Evolutionary conservation across 2,888 invertebrate species (phyloP), one percentile per base, ranked within the genome.

Genomic region (Lymantria dispar): DNA sequence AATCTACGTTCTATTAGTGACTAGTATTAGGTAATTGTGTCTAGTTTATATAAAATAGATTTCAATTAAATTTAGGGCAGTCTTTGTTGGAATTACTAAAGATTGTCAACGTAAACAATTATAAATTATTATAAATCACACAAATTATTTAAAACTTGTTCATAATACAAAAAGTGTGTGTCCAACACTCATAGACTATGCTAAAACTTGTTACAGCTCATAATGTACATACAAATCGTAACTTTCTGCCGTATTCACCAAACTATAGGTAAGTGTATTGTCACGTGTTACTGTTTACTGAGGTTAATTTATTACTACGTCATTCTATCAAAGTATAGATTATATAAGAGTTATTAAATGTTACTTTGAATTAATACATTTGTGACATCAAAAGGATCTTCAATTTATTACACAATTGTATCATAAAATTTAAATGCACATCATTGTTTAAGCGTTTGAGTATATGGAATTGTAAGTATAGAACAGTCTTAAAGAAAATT

Each of bases 1-100:
- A 56, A 70, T 65, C 84, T 85, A 78, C 65, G 48, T 60, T 50
- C 64, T 59, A 62, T 66, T 80, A 78, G 82, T 79, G 83, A 85
- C 87, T 87, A 88, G 83, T 75, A 79, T 82, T 80, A 84, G 77
- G 78, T 84, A 84, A 82, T 81, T 85, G 84, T 86, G 86, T 80
- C 86, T 89, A 89, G 79, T 80, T 85, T 87, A 87, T 88, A 89
- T 85, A 90, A 90, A 90, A 90, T 89, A 90, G 85, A 87, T 87
- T 78, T 88, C 86, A 87, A 87, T 88, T 89, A 89, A 87, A 83
- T 87, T 86, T 89, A 90, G 88, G 90, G 87, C 90, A 91, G 90
- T 90, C 90, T 90, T 90, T 78, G 85, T 87, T 89, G 89, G 88
- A 88, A 83, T 87, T 85, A 87, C 87, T 85, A 86, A 83, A 85